Evolutionary conservation across 2,797 vertebrate genomes (phyloP).

Genomic region (Prunella strophiata): DNA sequence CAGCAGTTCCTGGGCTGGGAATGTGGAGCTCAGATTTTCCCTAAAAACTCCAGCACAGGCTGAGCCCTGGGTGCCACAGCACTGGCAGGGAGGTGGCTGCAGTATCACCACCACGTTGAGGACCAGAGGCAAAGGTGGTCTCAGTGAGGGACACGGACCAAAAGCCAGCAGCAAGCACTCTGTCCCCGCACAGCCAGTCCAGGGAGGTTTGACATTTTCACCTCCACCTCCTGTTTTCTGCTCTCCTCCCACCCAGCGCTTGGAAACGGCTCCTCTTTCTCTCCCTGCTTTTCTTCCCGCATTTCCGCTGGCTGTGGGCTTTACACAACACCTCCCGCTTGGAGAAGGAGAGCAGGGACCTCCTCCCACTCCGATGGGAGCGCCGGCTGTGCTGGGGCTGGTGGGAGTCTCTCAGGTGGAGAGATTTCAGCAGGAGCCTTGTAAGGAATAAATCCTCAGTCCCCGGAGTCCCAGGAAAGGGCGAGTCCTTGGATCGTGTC

Average conservation of each 20-base stretch:
- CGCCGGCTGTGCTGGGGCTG: not conserved
- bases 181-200: not conserved
- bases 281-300: not conserved
- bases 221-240: conserved; percentile 44
- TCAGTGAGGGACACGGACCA: accelerated
- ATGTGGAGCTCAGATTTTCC: not conserved
- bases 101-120: accelerated
- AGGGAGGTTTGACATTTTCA: conserved; percentile 22
- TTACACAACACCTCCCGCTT: not conserved
- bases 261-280: conserved; percentile 11
- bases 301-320: conserved; percentile 11
- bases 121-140: not conserved
- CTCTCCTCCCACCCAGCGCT: not conserved
- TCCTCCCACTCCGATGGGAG: not conserved
- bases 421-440: not conserved
- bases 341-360: not conserved
- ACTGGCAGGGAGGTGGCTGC: not conserved
- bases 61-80: not conserved
- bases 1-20: not conserved
- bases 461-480: not conserved
- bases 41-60: not conserved
- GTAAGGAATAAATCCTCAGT: not conserved
- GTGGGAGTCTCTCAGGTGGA: not conserved
- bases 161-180: accelerated
- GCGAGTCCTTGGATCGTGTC: not conserved